phyloP scores from a whole-genome alignment of 2,113 vertebrate genomes.

The Prolemur simus region DNA sequence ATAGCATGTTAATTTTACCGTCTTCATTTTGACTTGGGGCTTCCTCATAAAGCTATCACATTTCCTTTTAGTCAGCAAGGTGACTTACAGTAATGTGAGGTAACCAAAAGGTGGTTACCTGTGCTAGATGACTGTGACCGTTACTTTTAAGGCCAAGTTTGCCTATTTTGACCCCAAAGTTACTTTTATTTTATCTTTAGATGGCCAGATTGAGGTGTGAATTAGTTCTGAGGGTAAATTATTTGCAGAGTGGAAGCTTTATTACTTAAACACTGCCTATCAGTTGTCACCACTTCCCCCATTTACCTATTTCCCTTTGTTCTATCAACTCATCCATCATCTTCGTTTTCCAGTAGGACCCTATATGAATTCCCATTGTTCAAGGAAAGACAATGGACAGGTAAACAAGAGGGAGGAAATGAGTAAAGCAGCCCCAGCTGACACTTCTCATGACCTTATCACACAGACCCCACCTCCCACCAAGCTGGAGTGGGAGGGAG shows the following conservation, averaged over 20 bases:
- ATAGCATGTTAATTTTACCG: background rate
- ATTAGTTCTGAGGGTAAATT: constrained; percentile 14
- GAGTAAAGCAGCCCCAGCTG: background rate
- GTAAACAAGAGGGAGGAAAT: background rate
- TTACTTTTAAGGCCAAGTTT: background rate
- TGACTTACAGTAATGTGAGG: background rate
- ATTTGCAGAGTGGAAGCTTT: background rate
- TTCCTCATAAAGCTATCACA: background rate
- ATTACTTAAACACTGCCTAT: background rate
- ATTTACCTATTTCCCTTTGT: background rate
- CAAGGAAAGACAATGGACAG: background rate
- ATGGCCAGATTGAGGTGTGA: background rate
- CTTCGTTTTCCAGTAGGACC: background rate
- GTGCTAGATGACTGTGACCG: background rate
- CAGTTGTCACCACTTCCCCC: background rate
- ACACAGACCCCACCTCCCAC: background rate
- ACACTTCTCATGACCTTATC: background rate
- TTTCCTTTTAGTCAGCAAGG: background rate
- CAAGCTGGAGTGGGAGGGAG: background rate
- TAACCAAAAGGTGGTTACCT: background rate
- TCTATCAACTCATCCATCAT: background rate
- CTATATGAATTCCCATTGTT: background rate
- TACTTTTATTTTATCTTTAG: constrained; percentile 7
- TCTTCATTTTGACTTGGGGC: constrained; percentile 9
- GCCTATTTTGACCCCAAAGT: background rate